phyloP scores from a whole-genome alignment of 2,888 invertebrate genomes.

The Crocallis elinguaria region DNA sequence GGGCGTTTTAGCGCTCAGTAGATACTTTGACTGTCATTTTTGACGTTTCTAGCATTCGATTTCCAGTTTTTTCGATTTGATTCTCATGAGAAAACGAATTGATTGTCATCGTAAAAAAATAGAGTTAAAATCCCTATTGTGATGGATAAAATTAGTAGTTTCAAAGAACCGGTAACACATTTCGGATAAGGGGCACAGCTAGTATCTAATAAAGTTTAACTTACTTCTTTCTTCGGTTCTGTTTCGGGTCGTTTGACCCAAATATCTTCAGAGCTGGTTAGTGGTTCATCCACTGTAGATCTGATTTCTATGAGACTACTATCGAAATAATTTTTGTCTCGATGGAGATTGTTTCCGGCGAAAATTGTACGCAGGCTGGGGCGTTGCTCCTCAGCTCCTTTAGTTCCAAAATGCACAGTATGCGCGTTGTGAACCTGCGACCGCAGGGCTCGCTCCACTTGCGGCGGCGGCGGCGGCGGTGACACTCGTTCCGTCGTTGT shows the following conservation, averaged over 20 bases:
- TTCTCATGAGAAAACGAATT: too few species aligned
- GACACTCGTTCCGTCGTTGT: slow-evolving; percentile 60
- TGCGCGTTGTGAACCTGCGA: slow-evolving; percentile 84
- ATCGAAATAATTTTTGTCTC: slow-evolving; percentile 92
- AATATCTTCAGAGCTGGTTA: slow-evolving; percentile 87
- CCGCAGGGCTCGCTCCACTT: slow-evolving; percentile 76
- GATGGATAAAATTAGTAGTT: too few species aligned
- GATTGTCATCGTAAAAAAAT: too few species aligned
- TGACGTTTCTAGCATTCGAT: too few species aligned
- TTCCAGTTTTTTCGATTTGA: too few species aligned
- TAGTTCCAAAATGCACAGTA: slow-evolving; percentile 88
- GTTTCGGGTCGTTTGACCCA: slow-evolving; percentile 87
- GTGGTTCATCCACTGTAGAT: slow-evolving; percentile 87
- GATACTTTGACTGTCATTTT: too few species aligned
- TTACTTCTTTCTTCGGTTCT: slow-evolving; percentile 80
- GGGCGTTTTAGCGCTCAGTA: too few species aligned
- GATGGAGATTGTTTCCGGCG: slow-evolving; percentile 85
- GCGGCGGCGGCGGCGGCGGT: slow-evolving; percentile 54
- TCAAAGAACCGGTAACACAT: too few species aligned
- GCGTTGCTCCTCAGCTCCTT: slow-evolving; percentile 82
- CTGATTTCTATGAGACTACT: slow-evolving; percentile 92
- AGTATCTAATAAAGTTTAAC: slow-evolving; percentile 45
- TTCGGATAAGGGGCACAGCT: too few species aligned
- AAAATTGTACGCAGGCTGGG: slow-evolving; percentile 87
- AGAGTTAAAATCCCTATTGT: too few species aligned